Conservation (phyloP, 2,888 invertebrate genomes). For the Octonoba sinensis region DNA sequence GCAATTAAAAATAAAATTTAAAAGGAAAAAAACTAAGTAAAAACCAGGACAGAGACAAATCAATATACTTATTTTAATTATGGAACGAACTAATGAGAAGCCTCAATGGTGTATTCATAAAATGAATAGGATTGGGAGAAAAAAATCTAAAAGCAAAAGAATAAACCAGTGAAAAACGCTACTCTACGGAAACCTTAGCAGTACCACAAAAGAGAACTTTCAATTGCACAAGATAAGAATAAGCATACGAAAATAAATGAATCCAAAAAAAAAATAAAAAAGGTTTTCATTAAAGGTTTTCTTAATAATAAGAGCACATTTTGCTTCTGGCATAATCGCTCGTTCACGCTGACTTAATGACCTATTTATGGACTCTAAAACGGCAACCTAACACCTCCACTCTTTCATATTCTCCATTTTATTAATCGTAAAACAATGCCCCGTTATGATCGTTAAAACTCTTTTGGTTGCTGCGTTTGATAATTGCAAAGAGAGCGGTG, state of each 20-base stretch:
- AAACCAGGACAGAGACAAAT: no score
- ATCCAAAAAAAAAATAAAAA: conserved; percentile 16
- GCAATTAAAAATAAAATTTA: no score
- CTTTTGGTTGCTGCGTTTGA: conserved; percentile 34
- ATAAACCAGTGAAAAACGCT: no score
- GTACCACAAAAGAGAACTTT: neutral
- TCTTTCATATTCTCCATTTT: conserved; percentile 29
- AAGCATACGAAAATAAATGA: conserved; percentile 25
- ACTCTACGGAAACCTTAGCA: no score
- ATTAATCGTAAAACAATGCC: conserved; percentile 61
- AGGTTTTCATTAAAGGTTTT: conserved; percentile 49
- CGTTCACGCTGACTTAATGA: conserved; percentile 36
- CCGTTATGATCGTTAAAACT: conserved; percentile 55
- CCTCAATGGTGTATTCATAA: no score
- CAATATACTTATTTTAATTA: no score
- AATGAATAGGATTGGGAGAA: no score
- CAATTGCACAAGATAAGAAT: conserved; percentile 6
- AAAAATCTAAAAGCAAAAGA: no score
- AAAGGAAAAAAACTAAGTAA: no score
- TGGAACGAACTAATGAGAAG: no score
- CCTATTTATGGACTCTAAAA: conserved; percentile 51
- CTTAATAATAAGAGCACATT: conserved; percentile 46
- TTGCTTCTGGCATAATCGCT: conserved; percentile 46
- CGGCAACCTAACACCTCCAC: no score
- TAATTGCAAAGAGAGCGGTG: conserved; percentile 21